Percentiles rank a stretch among this genome's conserved stretches.
phyloP scores from a whole-genome alignment of 2,888 invertebrate genomes.

The Drosophila meridiana region DNA sequence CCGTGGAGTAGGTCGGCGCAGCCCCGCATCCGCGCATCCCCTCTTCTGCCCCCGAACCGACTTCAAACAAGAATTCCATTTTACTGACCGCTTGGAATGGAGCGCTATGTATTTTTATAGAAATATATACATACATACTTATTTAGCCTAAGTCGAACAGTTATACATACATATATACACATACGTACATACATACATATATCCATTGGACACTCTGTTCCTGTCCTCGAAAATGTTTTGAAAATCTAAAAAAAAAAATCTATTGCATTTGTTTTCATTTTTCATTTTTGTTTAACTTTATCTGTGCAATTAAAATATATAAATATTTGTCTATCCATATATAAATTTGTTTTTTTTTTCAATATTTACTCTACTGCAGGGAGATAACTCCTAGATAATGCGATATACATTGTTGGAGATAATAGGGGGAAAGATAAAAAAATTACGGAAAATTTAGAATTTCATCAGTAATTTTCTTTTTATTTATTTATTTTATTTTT shows the following conservation, averaged over 20 bases:
- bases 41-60: not conserved
- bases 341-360: not conserved
- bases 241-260: not conserved
- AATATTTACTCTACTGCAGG: not conserved
- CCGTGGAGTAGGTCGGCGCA: constrained; percentile 91
- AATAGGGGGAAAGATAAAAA: too few species aligned
- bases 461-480: too few species aligned
- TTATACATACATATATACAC: not conserved
- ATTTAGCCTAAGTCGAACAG: constrained; percentile 34
- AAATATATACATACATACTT: constrained; percentile 12
- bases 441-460: too few species aligned
- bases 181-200: not conserved
- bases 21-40: not conserved
- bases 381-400: too few species aligned
- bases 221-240: not conserved
- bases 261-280: constrained; percentile 23
- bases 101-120: constrained; percentile 19
- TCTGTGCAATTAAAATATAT: constrained; percentile 41
- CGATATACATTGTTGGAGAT: too few species aligned
- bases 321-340: constrained; percentile 12
- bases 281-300: constrained; percentile 8
- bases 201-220: not conserved
- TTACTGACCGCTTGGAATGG: constrained; percentile 30
- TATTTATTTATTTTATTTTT: too few species aligned
- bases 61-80: constrained; percentile 58